These are phyloP conservation scores for Pegoplata infirma DNA, from an alignment of 2,888 invertebrate genomes.

Conservation along the genomic window DNA sequence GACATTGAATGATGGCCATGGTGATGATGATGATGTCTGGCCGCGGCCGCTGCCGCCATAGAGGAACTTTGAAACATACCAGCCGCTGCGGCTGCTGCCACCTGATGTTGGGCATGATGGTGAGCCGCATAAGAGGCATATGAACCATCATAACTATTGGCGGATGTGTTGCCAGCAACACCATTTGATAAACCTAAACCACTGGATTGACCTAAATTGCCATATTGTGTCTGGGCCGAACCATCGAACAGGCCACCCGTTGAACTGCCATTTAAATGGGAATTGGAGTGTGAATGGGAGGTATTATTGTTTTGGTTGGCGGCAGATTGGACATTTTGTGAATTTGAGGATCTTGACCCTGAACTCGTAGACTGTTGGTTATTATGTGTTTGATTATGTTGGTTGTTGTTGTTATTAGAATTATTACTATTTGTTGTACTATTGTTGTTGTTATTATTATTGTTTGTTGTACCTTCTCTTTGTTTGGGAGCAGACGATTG, in stretches of 20 bases:
- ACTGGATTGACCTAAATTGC: conserved; percentile 57
- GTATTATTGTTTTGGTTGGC: conserved; percentile 65
- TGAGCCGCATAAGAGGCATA: conserved; percentile 72
- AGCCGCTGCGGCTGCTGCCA: conserved; percentile 74
- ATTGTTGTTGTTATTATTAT: conserved; percentile 71
- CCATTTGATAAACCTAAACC: conserved; percentile 57
- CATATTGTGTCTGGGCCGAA: conserved; percentile 70
- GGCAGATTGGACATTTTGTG: conserved; percentile 62
- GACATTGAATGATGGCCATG: conserved; percentile 65
- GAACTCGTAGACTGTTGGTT: conserved; percentile 64
- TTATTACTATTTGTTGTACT: conserved; percentile 65
- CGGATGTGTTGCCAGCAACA: conserved; percentile 54
- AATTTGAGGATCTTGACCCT: conserved; percentile 59
- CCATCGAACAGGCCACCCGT: conserved; percentile 73
- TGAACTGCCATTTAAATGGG: conserved; percentile 67
- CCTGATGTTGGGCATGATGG: conserved; percentile 75
- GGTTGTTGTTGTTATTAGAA: conserved; percentile 59
- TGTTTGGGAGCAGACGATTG: conserved; percentile 82
- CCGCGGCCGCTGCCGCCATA: conserved; percentile 76
- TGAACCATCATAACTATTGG: conserved; percentile 69
- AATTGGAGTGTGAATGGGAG: conserved; percentile 59
- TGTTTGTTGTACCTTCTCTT: conserved; percentile 85
- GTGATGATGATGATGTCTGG: conserved; percentile 73
- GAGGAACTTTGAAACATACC: conserved; percentile 77
- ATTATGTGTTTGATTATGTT: conserved; percentile 67